Evolutionary conservation across 2,888 invertebrate species (phyloP).

Genomic region (Cyaniris semiargus): DNA sequence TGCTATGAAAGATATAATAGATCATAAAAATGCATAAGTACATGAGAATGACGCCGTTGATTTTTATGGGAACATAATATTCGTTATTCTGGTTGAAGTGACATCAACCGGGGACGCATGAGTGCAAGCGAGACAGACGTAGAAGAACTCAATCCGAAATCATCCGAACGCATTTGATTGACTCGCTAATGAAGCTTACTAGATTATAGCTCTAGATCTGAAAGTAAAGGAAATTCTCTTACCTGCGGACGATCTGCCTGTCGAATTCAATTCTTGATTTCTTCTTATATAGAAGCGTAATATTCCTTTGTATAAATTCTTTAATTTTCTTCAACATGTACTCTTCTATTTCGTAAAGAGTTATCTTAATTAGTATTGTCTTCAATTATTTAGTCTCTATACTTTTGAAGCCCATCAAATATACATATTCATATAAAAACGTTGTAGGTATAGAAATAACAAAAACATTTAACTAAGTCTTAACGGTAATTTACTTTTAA

Average conservation of each 20-base stretch:
- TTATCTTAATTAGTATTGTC: constrained; percentile 55
- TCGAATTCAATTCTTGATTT: constrained; percentile 28
- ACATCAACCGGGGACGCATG: constrained; percentile 35
- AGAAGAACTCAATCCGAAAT: constrained; percentile 37
- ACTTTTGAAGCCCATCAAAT: constrained; percentile 68
- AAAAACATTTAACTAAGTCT: constrained; percentile 75
- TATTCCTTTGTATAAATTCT: constrained; percentile 30
- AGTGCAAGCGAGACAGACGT: constrained; percentile 65
- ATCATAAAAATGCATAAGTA: constrained; percentile 2
- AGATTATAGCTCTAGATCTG: neutral
- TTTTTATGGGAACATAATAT: constrained; percentile 20
- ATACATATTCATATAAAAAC: constrained; percentile 71
- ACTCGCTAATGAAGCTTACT: constrained; percentile 34
- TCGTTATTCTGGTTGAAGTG: constrained; percentile 20
- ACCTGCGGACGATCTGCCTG: constrained; percentile 27
- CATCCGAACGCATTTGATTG: constrained; percentile 33
- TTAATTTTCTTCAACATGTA: constrained; percentile 31
- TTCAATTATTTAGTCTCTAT: constrained; percentile 58
- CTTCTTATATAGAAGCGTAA: constrained; percentile 26
- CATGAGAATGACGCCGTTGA: constrained; percentile 13
- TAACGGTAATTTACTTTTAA: constrained; percentile 76
- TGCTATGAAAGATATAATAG: neutral
- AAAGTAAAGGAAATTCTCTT: constrained; percentile 12
- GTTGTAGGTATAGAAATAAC: constrained; percentile 77
- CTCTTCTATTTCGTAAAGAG: constrained; percentile 39